A percentile compares a stretch with the other conserved stretches of the same genome.
Conservation (phyloP, 2,113 vertebrate species). For the Planiliza haematocheilus region DNA sequence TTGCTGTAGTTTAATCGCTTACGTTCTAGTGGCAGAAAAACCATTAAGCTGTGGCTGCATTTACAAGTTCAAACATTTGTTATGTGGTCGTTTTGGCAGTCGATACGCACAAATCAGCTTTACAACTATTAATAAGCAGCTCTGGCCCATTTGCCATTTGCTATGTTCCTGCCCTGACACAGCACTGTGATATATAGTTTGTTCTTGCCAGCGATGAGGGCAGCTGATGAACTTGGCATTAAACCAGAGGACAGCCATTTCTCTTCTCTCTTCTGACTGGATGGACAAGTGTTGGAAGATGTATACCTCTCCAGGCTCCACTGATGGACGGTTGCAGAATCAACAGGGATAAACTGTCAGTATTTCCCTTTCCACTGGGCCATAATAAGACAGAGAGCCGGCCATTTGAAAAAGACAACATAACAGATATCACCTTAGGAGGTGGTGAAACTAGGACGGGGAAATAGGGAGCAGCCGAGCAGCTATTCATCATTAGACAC, state of each 20-base stretch:
- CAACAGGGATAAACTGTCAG: conserved; percentile 75
- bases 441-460: conserved; percentile 62
- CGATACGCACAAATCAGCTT: conserved; percentile 70
- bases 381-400: conserved; percentile 52
- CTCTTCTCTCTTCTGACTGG: conserved; percentile 60
- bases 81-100: conserved; percentile 67
- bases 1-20: conserved; percentile 72
- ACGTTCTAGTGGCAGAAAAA: conserved; percentile 63
- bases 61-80: conserved; percentile 71
- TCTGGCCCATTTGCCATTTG: conserved; percentile 58
- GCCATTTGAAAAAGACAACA: conserved; percentile 69
- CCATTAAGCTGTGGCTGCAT: conserved; percentile 63
- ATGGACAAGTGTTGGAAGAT: conserved; percentile 71
- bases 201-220: conserved; percentile 52
- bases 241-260: conserved; percentile 68
- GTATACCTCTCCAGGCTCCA: conserved; percentile 56
- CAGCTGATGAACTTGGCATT: conserved; percentile 76
- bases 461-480: conserved; percentile 64
- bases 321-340: conserved; percentile 69
- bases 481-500: conserved; percentile 71
- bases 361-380: conserved; percentile 41
- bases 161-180: conserved; percentile 52
- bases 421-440: conserved; percentile 72
- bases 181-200: conserved; percentile 59
- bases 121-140: conserved; percentile 70